phyloP scores from a whole-genome alignment of 2,113 vertebrate species.

The Gila orcuttii region DNA sequence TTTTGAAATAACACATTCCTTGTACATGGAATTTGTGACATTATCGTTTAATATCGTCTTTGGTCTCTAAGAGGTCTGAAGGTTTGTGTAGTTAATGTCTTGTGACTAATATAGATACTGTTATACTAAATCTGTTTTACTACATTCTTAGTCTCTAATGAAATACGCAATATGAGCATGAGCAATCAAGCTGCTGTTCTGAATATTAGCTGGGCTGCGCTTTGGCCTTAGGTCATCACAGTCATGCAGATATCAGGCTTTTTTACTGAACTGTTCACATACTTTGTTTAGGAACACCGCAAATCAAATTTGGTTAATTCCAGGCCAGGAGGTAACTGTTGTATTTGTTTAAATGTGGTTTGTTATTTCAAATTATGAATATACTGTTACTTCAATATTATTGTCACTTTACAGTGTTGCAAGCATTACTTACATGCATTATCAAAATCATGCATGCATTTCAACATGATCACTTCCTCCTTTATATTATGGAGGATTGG shows the following conservation, averaged over 20 bases:
- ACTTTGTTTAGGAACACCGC: background rate
- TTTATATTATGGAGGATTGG: background rate
- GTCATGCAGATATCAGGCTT: background rate
- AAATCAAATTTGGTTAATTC: background rate
- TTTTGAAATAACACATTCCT: slow-evolving; percentile 35
- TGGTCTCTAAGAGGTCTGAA: slow-evolving; percentile 38
- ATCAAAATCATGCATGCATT: slow-evolving; percentile 46
- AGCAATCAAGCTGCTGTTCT: background rate
- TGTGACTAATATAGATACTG: slow-evolving; percentile 23
- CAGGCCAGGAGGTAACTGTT: background rate
- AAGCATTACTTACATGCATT: slow-evolving; percentile 35
- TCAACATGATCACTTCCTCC: slow-evolving; percentile 31
- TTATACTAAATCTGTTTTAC: slow-evolving; percentile 33
- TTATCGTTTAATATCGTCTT: slow-evolving; percentile 40
- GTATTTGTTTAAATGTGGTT: background rate
- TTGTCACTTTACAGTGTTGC: slow-evolving; percentile 13
- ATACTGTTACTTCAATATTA: slow-evolving; percentile 34
- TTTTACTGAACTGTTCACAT: background rate
- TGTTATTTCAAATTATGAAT: background rate
- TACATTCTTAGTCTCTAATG: slow-evolving; percentile 11
- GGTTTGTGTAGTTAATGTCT: background rate
- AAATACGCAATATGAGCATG: background rate
- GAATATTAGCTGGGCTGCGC: background rate
- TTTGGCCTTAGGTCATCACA: background rate
- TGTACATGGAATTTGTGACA: slow-evolving; percentile 36